Base-by-base conservation (phyloP, 2,888 invertebrate genomes). In the Drosophila subquinaria region DNA sequence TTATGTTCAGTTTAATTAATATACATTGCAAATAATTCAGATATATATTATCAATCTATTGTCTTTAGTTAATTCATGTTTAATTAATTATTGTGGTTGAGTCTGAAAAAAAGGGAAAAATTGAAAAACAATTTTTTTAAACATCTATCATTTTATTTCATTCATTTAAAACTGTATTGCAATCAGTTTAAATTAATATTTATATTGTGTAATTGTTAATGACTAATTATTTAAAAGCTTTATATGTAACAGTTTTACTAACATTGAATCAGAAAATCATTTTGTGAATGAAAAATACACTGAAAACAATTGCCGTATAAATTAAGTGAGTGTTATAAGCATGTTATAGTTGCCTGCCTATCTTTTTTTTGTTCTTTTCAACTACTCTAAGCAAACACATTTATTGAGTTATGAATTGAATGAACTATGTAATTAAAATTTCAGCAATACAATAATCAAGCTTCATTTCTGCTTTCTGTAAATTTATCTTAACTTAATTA, bases 401-500 rank as follows among this genome's bases (percentile, higher is more conserved):
- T 11, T 30, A 27, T 11, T 30, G 30, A 30, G 40, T 20, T 8
- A 30, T 30, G 17, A 15, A 11, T 30, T 27, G 9, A n/a, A 23
- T 38, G 4, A 10, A 50, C 6, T 27, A 6, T 27, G 4, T 27
- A 27, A 27, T 27, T 27, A 27, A 5, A 27, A 27, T 5, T 27
- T 20, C 4, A 36, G 20, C 13, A 36, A 17, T n/a, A 2, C 17
- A 11, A 13, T 23, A 20, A n/a, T 5, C 1, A 38, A 43, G 20
- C 5, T 20, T 13, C 17, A 38, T 20, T 33, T 10, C n/a, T 35
- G 23, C 23, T 42, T 23, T 61, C 33, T 27, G 3, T 35, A 33
- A 10, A 33, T 23, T 6, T 27, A 13, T 43, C 2, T 48, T 47
- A 17, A 38, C 35, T 20, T 47, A 35, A 68, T 66, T 15, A 42